These are phyloP conservation scores for Hyperopisus bebe DNA, from an alignment of 2,113 vertebrate species.

Conservation along the genomic window DNA sequence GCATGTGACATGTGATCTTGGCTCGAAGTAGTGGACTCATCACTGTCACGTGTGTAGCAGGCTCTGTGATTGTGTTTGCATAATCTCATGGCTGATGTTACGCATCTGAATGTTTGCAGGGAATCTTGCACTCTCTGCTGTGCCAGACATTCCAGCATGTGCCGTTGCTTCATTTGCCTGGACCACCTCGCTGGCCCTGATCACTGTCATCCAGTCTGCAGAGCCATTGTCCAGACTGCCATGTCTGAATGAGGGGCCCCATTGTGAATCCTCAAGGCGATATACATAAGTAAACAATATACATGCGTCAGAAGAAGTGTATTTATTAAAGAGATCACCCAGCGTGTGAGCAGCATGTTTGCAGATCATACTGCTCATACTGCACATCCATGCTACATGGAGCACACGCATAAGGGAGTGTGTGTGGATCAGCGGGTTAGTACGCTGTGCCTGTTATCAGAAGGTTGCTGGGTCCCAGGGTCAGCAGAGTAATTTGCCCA, in stretches of 20 bases:
- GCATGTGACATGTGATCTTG: background rate
- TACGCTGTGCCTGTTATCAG: background rate
- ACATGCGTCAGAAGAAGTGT: background rate
- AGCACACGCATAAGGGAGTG: background rate
- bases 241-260: background rate
- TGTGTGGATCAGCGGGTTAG: background rate
- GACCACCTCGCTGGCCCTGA: background rate
- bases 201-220: background rate
- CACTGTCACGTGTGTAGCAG: background rate
- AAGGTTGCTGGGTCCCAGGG: background rate
- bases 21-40: background rate
- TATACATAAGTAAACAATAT: background rate
- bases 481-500: background rate
- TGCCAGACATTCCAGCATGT: background rate
- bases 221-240: background rate
- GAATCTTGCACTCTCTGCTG: background rate
- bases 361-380: background rate
- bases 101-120: background rate
- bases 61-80: background rate
- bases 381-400: background rate
- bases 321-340: background rate
- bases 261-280: background rate
- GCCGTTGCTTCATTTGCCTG: background rate
- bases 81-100: background rate
- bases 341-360: background rate